Base-by-base conservation (phyloP, 2,888 invertebrate genomes). In the Synergus umbraculus region DNA sequence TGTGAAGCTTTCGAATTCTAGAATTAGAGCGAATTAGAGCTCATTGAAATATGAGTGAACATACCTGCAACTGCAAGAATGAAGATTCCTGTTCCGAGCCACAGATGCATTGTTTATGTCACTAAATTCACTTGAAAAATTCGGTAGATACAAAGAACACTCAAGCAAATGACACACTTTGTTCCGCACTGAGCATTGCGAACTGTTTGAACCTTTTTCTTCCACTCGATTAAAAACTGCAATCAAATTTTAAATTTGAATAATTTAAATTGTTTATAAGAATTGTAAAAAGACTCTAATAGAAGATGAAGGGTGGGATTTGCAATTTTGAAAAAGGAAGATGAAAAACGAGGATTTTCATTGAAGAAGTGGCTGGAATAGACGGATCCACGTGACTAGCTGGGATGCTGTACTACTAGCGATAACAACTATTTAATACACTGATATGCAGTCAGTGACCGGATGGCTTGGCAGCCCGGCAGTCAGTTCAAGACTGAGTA, bases 401-500 rank as follows among this genome's bases (percentile, higher is more conserved):
- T 37, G 65, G 76, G 29, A 46, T 44, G 77, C 46, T 64, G 63
- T 64, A 60, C 76, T 83, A 79, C 77, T 77, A 76, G 73, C 58
- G 13, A 49, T 49, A 18, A 58, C 73, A 78, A n/a, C 46, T 79
- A 80, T 8, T 81, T 22, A 22, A 22, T 22, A 79, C 80, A 76
- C 80, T 79, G 67, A 54, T 73, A 49, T 78, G 58, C 58, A 69
- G 80, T 79, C 77, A 77, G 77, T 79, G 83, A 83, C 79, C 81
- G 83, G 78, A 60, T 78, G 83, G 78, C 80, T 78, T 78, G 77
- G 83, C 81, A 80, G 80, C 64, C 79, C 73, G 83, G 79, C 81
- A 83, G 83, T 82, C 83, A 81, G 82, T 81, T 81, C 73, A 82
- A 83, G 83, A 83, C 83, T 83, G 83, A 83, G 82, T 79, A 79